phyloP scores from a whole-genome alignment of 2,113 vertebrate species.

The Saguinus imperator region DNA sequence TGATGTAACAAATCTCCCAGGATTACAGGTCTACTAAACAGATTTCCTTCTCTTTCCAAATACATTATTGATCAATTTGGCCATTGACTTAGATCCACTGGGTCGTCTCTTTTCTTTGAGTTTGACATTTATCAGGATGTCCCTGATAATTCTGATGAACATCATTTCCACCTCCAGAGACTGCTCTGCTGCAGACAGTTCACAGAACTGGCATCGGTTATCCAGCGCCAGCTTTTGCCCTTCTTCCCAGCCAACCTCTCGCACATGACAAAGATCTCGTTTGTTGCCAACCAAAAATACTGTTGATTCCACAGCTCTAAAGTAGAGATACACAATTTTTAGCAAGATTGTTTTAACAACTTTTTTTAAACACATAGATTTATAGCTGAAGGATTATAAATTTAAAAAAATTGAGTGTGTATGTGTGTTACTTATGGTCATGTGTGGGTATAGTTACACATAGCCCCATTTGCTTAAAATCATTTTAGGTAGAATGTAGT shows the following conservation, averaged over 20 bases:
- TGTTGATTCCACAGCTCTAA: conserved; percentile 84
- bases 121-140: conserved; percentile 81
- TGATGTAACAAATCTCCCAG: not conserved
- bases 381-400: not conserved
- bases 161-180: conserved; percentile 89
- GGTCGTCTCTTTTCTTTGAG: conserved; percentile 88
- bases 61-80: conserved; percentile 92
- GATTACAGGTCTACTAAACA: conserved; percentile 80
- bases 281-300: conserved; percentile 93
- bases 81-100: conserved; percentile 92
- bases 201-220: conserved; percentile 89
- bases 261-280: conserved; percentile 91
- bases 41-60: conserved; percentile 94
- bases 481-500: not conserved
- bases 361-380: not conserved
- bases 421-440: not conserved
- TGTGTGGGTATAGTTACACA: not conserved
- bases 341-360: not conserved
- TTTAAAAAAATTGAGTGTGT: not conserved
- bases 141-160: conserved; percentile 88
- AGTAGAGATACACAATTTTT: conserved; percentile 47
- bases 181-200: conserved; percentile 93
- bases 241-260: conserved; percentile 90
- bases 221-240: conserved; percentile 88
- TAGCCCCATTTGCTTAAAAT: not conserved